Evolutionary conservation across 2,888 invertebrate genomes (phyloP), one percentile per base, ranked within the genome.

Genomic region (Sminthurides aquaticus): DNA sequence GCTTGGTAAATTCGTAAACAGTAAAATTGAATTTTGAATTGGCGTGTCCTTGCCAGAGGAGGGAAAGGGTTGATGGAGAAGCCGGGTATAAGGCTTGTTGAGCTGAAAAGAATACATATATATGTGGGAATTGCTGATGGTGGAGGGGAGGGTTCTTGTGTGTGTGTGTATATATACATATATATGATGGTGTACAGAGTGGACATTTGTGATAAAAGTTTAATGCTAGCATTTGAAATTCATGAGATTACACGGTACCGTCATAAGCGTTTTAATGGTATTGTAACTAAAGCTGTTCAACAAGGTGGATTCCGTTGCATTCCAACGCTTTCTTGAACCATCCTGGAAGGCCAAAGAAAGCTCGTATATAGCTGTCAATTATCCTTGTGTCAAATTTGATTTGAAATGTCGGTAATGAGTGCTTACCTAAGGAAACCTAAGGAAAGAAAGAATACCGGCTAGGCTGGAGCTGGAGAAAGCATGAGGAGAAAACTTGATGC

Each of bases 241-340:
- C 52, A 52, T 52, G 52, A 52, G 22, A 52, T 20, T 52, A 52
- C 52, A 52, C 22, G 52, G 52, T 34, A 52, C 52, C 22, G 5
- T 15, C 52, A 20, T 52, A 22, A 52, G 52, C 52, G 52, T 20
- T 52, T 52, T 22, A 34, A 34, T 34, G 43, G 43, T 15, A 34
- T 11, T 34, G 43, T 34, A 34, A 34, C 43, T 34, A 5, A 15
- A 34, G 43, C 43, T 34, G 43, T 34, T 34, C 43, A 34, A 34
- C 43, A 34, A 34, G 43, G 15, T 15, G 15, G 5, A 15, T 34
- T 34, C 5, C 5, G 43, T 11, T 15, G 43, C 43, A 15, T 5
- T 34, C 8, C 8, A 11, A 34, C 15, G 15, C 43, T 34, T 34
- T 11, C 43, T n/a, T n/a, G n/a, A 15, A 15, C 43, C 15, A 34